Percentiles rank a stretch among this genome's conserved stretches.
Evolutionary conservation across 2,888 invertebrate species (phyloP).

Genomic region (Heliconius charithonia): DNA sequence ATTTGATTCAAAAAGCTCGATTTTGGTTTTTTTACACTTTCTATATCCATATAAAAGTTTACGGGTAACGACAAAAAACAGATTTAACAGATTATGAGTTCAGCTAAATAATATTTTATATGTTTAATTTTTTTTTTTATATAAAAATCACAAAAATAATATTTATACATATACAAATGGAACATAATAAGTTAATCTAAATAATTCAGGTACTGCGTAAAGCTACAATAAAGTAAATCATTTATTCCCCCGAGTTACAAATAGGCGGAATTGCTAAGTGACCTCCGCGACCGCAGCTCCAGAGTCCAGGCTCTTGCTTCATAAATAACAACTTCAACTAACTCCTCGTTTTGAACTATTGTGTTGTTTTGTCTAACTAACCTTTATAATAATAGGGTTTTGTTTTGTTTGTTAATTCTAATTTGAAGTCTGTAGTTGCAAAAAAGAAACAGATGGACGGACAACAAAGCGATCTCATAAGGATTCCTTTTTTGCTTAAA

Average conservation of each 20-base stretch:
- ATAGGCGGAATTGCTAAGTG: conserved; percentile 26
- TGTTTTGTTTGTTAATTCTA: neutral
- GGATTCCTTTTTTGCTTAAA: too few relatives aligned
- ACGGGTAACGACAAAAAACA: too few relatives aligned
- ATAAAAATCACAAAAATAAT: too few relatives aligned
- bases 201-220: neutral
- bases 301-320: conserved; percentile 16
- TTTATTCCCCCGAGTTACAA: conserved; percentile 29
- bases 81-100: too few relatives aligned
- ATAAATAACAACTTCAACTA: conserved; percentile 34
- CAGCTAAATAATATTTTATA: too few relatives aligned
- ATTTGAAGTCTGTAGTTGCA: too few relatives aligned
- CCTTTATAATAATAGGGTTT: neutral
- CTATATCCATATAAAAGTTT: too few relatives aligned
- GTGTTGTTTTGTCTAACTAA: neutral
- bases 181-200: conserved; percentile 1
- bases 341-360: conserved; percentile 27
- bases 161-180: neutral
- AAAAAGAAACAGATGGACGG: too few relatives aligned
- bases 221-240: conserved; percentile 17
- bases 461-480: too few relatives aligned
- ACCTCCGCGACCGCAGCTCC: conserved; percentile 29
- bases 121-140: too few relatives aligned
- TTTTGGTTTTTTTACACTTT: too few relatives aligned
- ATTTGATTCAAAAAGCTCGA: too few relatives aligned